Conservation (phyloP, 1,140 invertebrate species). For the Ectropis grisescens region DNA sequence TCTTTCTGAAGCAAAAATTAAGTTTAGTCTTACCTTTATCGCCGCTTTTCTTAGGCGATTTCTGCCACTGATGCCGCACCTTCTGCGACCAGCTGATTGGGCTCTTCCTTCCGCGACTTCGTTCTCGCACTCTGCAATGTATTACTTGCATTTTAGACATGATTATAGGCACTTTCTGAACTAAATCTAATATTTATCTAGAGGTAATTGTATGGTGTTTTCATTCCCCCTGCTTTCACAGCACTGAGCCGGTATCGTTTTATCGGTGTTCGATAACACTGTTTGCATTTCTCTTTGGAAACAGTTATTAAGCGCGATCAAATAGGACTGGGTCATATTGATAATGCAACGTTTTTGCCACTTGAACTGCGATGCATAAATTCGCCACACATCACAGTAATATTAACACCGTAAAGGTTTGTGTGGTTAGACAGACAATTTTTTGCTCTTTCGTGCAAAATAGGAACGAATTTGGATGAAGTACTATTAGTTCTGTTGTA, state of each 20-base stretch:
- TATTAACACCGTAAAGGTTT: too few species aligned
- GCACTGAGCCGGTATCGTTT: constrained; percentile 12
- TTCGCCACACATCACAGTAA: too few species aligned
- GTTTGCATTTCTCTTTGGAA: constrained; percentile 39
- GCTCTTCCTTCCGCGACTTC: constrained; percentile 52
- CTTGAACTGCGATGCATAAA: too few species aligned
- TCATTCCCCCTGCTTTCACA: constrained; percentile 11
- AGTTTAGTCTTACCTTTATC: constrained; percentile 50
- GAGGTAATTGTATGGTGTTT: constrained; percentile 2
- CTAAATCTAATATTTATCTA: too few species aligned
- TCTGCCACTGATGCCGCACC: constrained; percentile 64
- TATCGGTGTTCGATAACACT: constrained; percentile 25
- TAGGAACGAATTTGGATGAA: too few species aligned
- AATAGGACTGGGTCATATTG: constrained; percentile 14
- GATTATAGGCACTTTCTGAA: too few species aligned
- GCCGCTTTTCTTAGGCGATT: constrained; percentile 38
- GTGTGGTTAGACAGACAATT: too few species aligned
- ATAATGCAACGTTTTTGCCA: constrained; percentile 1
- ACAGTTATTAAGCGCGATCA: constrained; percentile 12
- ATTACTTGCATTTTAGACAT: constrained; percentile 17
- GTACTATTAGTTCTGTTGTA: too few species aligned
- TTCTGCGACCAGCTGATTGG: constrained; percentile 66
- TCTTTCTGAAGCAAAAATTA: too few species aligned
- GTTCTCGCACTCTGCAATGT: constrained; percentile 50
- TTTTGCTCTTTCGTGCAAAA: too few species aligned